These are phyloP conservation scores for Eristalinus aeneus DNA, from an alignment of 2,888 invertebrate genomes.

Conservation along the genomic window DNA sequence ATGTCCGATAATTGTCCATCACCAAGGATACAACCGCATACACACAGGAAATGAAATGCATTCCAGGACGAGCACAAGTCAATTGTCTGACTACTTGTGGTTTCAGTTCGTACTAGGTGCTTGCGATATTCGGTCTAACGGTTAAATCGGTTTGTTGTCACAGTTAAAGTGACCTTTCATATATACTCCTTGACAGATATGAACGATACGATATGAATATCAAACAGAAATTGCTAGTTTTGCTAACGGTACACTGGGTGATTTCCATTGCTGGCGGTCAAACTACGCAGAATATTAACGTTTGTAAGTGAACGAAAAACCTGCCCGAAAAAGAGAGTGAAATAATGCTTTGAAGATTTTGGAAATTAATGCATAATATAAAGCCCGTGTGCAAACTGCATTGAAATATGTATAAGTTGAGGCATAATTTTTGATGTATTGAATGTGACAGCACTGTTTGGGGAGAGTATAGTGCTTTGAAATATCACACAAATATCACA, in stretches of 20 bases:
- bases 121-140: slow-evolving; percentile 16
- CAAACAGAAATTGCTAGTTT: neutral
- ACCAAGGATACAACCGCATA: slow-evolving; percentile 59
- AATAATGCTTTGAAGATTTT: too few relatives aligned
- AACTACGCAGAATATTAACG: slow-evolving; percentile 87
- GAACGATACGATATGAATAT: slow-evolving; percentile 48
- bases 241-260: slow-evolving; percentile 32
- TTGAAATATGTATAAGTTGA: too few relatives aligned
- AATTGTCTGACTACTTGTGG: neutral
- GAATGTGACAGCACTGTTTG: too few relatives aligned
- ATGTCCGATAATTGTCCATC: slow-evolving; percentile 43
- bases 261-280: slow-evolving; percentile 78
- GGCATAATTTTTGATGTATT: too few relatives aligned
- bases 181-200: slow-evolving; percentile 19
- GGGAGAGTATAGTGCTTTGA: too few relatives aligned
- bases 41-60: slow-evolving; percentile 57
- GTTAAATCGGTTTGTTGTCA: neutral
- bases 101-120: slow-evolving; percentile 29
- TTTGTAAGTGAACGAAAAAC: slow-evolving; percentile 83
- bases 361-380: too few relatives aligned
- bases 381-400: too few relatives aligned
- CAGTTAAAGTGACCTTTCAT: neutral
- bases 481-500: too few relatives aligned
- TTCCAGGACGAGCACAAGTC: slow-evolving; percentile 3
- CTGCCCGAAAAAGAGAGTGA: too few relatives aligned